phyloP scores from a whole-genome alignment of 2,888 invertebrate species.

The Cynaeus angustus region DNA sequence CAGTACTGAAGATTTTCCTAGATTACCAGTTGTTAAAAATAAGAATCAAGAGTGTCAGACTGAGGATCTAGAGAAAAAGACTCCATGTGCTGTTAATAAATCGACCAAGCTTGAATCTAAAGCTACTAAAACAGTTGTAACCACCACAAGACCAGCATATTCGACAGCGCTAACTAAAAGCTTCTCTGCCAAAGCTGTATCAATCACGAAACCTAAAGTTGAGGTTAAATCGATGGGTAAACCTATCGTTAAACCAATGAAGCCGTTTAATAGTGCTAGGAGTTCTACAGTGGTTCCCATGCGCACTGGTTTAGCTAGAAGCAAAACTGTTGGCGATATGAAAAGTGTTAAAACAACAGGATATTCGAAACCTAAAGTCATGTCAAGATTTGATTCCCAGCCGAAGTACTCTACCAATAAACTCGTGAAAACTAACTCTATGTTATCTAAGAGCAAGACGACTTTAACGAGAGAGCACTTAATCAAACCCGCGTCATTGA shows the following conservation, averaged over 20 bases:
- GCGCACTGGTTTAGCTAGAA: conserved; percentile 61
- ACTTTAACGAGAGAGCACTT: conserved; percentile 60
- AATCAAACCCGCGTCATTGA: conserved; percentile 59
- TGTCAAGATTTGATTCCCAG: neutral
- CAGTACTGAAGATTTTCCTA: conserved; percentile 68
- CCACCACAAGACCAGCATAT: conserved; percentile 67
- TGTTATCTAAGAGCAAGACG: conserved; percentile 61
- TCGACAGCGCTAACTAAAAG: conserved; percentile 71
- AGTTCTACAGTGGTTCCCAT: conserved; percentile 41
- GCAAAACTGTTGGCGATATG: conserved; percentile 70
- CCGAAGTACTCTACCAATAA: conserved; percentile 14
- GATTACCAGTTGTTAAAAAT: conserved; percentile 62
- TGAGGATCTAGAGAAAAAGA: conserved; percentile 65
- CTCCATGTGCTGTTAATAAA: conserved; percentile 48
- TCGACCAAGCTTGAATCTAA: conserved; percentile 57
- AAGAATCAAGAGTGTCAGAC: conserved; percentile 70
- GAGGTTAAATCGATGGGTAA: conserved; percentile 57
- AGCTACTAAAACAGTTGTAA: conserved; percentile 54
- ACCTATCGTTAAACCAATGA: conserved; percentile 52
- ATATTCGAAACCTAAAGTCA: conserved; percentile 12
- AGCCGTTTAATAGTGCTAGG: conserved; percentile 39
- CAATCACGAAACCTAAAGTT: conserved; percentile 60
- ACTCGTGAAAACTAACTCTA: conserved; percentile 27
- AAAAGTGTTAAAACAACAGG: conserved; percentile 55
- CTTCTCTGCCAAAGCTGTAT: conserved; percentile 64